Conservation (phyloP, 2,888 invertebrate genomes). For the Rhynchonema sp. region DNA sequence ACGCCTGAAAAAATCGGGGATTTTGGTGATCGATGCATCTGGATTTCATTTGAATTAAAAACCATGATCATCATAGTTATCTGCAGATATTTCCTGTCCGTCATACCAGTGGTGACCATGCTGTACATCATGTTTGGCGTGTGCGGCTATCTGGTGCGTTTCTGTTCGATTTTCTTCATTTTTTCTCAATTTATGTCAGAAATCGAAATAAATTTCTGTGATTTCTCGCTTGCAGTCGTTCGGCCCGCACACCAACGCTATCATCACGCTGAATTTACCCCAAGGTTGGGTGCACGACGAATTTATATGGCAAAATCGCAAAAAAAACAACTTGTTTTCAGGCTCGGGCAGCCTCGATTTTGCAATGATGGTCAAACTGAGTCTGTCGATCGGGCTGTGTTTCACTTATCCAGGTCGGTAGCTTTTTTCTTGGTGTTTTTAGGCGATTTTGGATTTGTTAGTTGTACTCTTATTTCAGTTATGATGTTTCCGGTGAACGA, state of each 20-base stretch:
- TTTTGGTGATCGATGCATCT: too few species aligned
- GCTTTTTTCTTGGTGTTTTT: conserved; percentile 2
- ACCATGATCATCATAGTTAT: too few species aligned
- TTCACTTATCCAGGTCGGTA: conserved; percentile 33
- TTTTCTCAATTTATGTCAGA: neutral
- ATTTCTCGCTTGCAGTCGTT: conserved; percentile 30
- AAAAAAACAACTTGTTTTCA: too few species aligned
- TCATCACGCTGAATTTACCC: conserved; percentile 33
- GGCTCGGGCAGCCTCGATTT: conserved; percentile 24
- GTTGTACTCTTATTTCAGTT: conserved; percentile 15
- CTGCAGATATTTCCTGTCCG: conserved; percentile 29
- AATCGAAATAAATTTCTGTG: neutral
- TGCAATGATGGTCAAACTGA: conserved; percentile 32
- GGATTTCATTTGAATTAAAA: too few species aligned
- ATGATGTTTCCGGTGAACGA: conserved; percentile 32
- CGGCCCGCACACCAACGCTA: conserved; percentile 30
- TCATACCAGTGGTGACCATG: conserved; percentile 28
- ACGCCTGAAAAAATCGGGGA: too few species aligned
- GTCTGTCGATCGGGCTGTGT: conserved; percentile 32
- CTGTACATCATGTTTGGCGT: conserved; percentile 33
- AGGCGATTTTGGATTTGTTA: neutral
- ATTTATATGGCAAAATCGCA: too few species aligned
- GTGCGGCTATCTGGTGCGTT: conserved; percentile 32
- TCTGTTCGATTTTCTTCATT: too few species aligned
- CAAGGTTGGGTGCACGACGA: too few species aligned